These are phyloP conservation scores for Tenthredo mesomela DNA, from an alignment of 2,888 invertebrate species.

Conservation along the genomic window DNA sequence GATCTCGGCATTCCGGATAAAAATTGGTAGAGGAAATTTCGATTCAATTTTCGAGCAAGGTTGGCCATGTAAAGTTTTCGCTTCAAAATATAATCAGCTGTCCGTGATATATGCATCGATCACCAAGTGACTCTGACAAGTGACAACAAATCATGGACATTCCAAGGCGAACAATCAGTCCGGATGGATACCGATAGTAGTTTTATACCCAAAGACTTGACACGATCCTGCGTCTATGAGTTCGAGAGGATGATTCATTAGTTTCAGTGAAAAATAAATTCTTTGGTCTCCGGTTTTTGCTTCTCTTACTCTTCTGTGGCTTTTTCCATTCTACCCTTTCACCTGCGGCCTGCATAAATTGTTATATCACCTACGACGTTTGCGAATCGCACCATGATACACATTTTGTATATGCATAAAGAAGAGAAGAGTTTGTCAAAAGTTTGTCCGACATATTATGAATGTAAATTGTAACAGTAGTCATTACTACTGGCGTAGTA, in stretches of 20 bases:
- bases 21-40: too few species aligned
- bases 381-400: not conserved
- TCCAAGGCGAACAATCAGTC: not conserved
- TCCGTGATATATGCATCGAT: not conserved
- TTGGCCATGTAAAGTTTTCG: too few species aligned
- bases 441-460: not conserved
- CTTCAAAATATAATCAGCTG: too few species aligned
- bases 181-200: not conserved
- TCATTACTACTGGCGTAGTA: conserved; percentile 54
- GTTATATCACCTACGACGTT: too few species aligned
- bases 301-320: not conserved
- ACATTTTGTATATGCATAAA: not conserved
- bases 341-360: too few species aligned
- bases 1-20: too few species aligned
- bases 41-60: too few species aligned
- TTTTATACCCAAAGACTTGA: not conserved
- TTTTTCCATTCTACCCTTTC: not conserved
- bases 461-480: conserved; percentile 53
- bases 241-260: not conserved
- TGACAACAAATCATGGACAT: not conserved
- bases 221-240: not conserved
- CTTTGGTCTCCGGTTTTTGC: too few species aligned
- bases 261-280: not conserved
- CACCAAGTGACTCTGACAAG: not conserved
- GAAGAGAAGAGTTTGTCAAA: not conserved